Base-by-base conservation (phyloP, 2,113 vertebrate genomes). In the Cercopithecus mona region DNA sequence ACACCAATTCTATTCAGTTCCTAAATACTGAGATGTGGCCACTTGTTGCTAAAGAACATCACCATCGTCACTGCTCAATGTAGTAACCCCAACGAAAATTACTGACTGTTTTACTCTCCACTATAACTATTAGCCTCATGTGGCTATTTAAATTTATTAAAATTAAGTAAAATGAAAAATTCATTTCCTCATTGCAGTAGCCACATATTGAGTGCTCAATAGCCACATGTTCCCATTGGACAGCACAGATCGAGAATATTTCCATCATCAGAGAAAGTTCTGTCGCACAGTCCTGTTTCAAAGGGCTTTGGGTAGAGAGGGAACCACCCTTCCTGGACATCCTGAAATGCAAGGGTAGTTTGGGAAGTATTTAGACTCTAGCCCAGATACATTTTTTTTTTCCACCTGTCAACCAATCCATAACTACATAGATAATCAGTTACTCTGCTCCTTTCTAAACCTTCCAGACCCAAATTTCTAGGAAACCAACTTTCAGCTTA, bases 361-460 rank as follows among this genome's bases (percentile, higher is more conserved):
- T 48, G 52, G 64, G 43, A 86, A 57, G 11, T 78, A 23, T 16
- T n/a, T 43, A 66, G 23, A 73, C 38, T 70, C 32, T 68, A 82
- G 32, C 30, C 48, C 18, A n/a, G 40, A 40, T 1, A n/a, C 6
- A 38, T 16, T 73, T 84, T 75, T 32, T 88, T 48, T 81, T 88
- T 35, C 38, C 22, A 1, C 3, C 88, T 91, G 20, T 90, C 13
- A 75, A 1, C 12, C 79, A 6, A 59, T 27, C 52, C 32, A 18
- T 8, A 78, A 9, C 66, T 43, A 40, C 9, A 43, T 13, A 94
- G 38, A 79, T 48, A 35, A 57, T 40, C 18, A 14, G 68, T 64
- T 40, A 38, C 43, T 93, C 59, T 82, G 55, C 25, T 90, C 55
- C 94, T 96, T 38, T 88, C 73, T 93, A 84, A 93, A 82, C 30